Evolutionary conservation across 2,888 invertebrate species (phyloP).

Genomic region (Icerya purchasi): DNA sequence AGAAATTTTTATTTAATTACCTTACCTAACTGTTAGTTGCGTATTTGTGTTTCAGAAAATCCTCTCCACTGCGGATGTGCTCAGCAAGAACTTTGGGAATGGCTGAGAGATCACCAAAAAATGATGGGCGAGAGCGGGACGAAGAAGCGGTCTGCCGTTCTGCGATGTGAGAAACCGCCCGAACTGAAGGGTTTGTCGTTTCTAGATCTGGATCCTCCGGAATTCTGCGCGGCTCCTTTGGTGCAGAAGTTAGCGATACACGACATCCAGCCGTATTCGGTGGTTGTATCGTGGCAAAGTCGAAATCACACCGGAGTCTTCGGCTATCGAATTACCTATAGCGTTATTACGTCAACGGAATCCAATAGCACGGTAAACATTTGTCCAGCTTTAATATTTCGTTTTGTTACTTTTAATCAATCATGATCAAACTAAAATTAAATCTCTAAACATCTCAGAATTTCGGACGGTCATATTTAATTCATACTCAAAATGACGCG

Average conservation of each 20-base stretch:
- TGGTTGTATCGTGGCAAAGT: conserved; percentile 64
- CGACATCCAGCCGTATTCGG: conserved; percentile 69
- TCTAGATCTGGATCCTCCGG: conserved; percentile 53
- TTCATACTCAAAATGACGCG: too few relatives aligned
- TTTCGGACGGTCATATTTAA: too few relatives aligned
- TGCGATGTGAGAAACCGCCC: conserved; percentile 64
- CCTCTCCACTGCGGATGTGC: conserved; percentile 77
- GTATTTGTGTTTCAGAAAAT: conserved; percentile 48
- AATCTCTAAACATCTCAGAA: too few relatives aligned
- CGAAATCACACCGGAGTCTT: conserved; percentile 64
- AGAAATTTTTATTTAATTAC: too few relatives aligned
- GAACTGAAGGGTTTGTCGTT: conserved; percentile 54
- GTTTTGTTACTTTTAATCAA: too few relatives aligned
- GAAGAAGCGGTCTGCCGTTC: conserved; percentile 19
- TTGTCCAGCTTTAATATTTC: too few relatives aligned
- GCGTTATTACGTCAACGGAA: conserved; percentile 31
- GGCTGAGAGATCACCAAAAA: conserved; percentile 73
- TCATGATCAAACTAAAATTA: too few relatives aligned
- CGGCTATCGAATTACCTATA: conserved; percentile 69
- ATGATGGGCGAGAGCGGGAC: conserved; percentile 30
- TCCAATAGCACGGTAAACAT: background rate
- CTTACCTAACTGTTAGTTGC: too few relatives aligned
- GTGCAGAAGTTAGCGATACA: conserved; percentile 65
- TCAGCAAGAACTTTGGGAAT: conserved; percentile 75
- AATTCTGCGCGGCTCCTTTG: conserved; percentile 65